Conservation (phyloP, 2,888 invertebrate genomes). For the Odontomyia ornata region DNA sequence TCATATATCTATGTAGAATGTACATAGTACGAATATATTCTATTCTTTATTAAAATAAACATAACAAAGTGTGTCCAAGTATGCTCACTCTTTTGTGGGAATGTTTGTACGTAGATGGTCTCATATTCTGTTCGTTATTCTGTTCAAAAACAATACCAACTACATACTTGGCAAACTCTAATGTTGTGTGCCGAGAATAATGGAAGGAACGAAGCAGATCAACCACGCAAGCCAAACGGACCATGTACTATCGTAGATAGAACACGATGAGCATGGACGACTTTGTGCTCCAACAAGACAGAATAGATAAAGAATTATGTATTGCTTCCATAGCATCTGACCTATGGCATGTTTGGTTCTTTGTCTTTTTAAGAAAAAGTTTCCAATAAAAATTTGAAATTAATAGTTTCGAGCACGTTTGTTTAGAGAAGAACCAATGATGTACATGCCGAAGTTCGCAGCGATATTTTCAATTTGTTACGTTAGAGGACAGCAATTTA, state of each 20-base stretch:
- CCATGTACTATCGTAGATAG: neutral
- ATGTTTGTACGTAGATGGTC: no score
- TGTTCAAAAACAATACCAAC: neutral
- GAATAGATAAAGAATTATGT: constrained; percentile 6
- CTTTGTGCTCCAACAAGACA: neutral
- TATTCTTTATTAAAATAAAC: no score
- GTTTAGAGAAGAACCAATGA: neutral
- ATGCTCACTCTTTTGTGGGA: no score
- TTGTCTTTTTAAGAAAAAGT: constrained; percentile 13
- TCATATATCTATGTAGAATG: neutral
- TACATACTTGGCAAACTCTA: neutral
- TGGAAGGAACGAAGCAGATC: neutral
- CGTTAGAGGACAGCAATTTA: neutral
- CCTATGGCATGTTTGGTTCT: neutral
- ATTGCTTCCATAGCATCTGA: neutral
- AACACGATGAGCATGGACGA: neutral
- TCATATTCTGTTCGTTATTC: neutral
- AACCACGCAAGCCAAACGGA: neutral
- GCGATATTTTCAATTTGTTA: constrained; percentile 2
- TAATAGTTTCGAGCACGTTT: constrained; percentile 7
- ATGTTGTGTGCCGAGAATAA: neutral
- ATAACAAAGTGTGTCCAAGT: no score
- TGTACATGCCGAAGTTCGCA: neutral
- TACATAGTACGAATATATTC: neutral
- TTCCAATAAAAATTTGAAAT: constrained; percentile 24